Evolutionary conservation across 1,140 invertebrate species (phyloP).

Genomic region (Drosophila lini): DNA sequence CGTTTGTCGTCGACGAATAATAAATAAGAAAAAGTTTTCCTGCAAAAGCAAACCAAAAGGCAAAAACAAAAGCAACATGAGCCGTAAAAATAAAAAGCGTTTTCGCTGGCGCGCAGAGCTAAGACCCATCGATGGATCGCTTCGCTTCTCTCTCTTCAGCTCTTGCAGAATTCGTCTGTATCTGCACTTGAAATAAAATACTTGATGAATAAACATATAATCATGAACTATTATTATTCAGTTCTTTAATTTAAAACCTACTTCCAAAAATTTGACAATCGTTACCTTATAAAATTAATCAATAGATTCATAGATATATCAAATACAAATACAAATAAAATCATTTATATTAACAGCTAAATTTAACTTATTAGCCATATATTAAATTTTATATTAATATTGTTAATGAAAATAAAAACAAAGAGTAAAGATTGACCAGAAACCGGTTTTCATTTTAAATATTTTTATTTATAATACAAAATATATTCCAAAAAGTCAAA

Average conservation of each 20-base stretch:
- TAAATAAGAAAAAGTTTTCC: conserved; percentile 84
- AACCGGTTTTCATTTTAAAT: no score
- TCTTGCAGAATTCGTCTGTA: conserved; percentile 6
- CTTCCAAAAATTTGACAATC: no score
- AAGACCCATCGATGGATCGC: conserved; percentile 33
- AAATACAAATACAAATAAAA: no score
- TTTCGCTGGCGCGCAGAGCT: conserved; percentile 64
- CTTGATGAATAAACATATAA: background rate
- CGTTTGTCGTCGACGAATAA: conserved; percentile 79
- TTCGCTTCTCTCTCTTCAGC: conserved; percentile 11
- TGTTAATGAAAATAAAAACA: no score
- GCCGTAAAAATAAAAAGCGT: conserved; percentile 68
- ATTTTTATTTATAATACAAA: no score
- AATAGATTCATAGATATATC: no score
- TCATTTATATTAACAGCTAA: no score
- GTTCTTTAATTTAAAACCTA: background rate
- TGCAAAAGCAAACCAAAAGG: conserved; percentile 66
- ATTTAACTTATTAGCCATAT: no score
- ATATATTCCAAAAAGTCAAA: no score
- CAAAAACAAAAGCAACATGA: conserved; percentile 30
- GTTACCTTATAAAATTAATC: no score
- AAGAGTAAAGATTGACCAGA: no score
- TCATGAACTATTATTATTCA: background rate
- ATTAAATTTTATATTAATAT: no score
- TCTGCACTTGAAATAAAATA: conserved; percentile 19